These are phyloP conservation scores for Isoperla grammatica DNA, from an alignment of 2,888 invertebrate species.

Conservation along the genomic window DNA sequence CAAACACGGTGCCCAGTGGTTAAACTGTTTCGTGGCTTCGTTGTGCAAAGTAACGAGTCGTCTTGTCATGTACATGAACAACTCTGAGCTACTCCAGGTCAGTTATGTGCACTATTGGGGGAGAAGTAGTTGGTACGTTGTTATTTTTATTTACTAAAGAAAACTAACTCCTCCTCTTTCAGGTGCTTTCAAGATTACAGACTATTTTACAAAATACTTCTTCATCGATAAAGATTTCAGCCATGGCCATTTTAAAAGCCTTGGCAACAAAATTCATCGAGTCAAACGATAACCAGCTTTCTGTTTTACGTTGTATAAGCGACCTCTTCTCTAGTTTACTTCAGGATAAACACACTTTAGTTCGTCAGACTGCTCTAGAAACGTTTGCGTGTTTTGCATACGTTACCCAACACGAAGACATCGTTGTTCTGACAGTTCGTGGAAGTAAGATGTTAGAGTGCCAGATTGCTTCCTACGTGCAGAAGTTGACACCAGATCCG, in stretches of 20 bases:
- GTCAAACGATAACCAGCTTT: not conserved
- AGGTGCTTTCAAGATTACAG: slow-evolving; percentile 17
- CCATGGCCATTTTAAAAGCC: not conserved
- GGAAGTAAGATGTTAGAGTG: not conserved
- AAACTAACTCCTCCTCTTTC: not conserved
- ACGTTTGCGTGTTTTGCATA: slow-evolving; percentile 26
- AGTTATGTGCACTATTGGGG: too few species aligned
- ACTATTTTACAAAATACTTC: not conserved
- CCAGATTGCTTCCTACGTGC: slow-evolving; percentile 19
- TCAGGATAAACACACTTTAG: slow-evolving; percentile 19
- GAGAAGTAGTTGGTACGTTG: too few species aligned
- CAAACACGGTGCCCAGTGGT: slow-evolving; percentile 7
- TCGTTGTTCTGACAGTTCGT: slow-evolving; percentile 19
- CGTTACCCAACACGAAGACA: slow-evolving; percentile 23
- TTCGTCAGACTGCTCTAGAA: slow-evolving; percentile 19
- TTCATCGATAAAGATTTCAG: slow-evolving; percentile 10
- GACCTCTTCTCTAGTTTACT: slow-evolving; percentile 19
- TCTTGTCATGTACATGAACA: not conserved
- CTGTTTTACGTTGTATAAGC: slow-evolving; percentile 5
- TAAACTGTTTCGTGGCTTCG: not conserved
- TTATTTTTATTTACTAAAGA: not conserved
- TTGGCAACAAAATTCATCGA: slow-evolving; percentile 14
- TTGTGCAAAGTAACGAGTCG: slow-evolving; percentile 3
- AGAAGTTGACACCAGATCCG: slow-evolving; percentile 6
- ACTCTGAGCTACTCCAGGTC: slow-evolving; percentile 12